These are phyloP conservation scores for Dorcus hopei DNA, from an alignment of 2,888 invertebrate genomes.

Conservation along the genomic window DNA sequence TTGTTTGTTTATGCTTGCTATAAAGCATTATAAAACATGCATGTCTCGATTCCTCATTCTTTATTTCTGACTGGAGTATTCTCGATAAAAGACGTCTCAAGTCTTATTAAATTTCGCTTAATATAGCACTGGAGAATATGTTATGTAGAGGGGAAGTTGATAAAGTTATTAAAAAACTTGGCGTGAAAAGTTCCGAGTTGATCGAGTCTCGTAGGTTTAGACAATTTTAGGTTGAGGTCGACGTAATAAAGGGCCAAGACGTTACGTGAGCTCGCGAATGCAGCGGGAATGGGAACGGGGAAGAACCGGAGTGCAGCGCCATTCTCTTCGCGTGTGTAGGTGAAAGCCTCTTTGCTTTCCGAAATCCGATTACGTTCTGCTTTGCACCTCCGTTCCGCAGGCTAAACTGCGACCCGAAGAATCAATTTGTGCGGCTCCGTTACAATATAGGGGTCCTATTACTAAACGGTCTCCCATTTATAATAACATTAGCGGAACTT, in stretches of 20 bases:
- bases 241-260: no score
- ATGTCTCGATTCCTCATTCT: no score
- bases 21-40: no score
- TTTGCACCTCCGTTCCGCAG: conserved; percentile 34
- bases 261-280: not conserved
- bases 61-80: no score
- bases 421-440: conserved; percentile 33
- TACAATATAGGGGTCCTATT: conserved; percentile 26
- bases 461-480: conserved; percentile 30
- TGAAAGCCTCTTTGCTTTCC: conserved; percentile 36
- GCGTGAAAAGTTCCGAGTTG: not conserved
- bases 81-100: no score
- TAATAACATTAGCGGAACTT: conserved; percentile 32
- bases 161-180: not conserved
- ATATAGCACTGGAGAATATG: no score
- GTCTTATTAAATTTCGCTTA: no score
- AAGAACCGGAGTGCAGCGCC: not conserved
- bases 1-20: no score
- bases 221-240: not conserved
- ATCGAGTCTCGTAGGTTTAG: not conserved
- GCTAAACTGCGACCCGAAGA: conserved; percentile 34
- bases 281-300: conserved; percentile 2
- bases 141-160: no score
- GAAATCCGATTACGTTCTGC: conserved; percentile 41
- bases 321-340: conserved; percentile 4